A percentile compares a stretch with the other conserved stretches of the same genome.
phyloP scores from a whole-genome alignment of 2,113 vertebrate species.

The Phoxinus phoxinus region DNA sequence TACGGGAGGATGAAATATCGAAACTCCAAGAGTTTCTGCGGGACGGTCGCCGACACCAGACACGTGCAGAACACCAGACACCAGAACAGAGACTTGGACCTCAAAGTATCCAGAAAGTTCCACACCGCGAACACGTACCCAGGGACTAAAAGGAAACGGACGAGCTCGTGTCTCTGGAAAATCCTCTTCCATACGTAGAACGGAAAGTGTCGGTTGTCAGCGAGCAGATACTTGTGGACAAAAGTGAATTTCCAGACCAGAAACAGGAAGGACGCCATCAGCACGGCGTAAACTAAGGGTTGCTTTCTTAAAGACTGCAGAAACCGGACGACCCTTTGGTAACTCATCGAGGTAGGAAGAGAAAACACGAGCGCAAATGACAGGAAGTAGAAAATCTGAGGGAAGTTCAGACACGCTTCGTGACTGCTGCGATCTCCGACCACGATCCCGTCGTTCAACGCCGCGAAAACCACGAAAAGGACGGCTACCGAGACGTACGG shows the following conservation, averaged over 20 bases:
- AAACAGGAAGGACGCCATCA: constrained; percentile 72
- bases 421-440: constrained; percentile 91
- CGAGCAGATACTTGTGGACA: constrained; percentile 91
- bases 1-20: constrained; percentile 96
- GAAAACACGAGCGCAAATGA: constrained; percentile 89
- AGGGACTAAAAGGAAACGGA: constrained; percentile 86
- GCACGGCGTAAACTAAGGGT: constrained; percentile 75
- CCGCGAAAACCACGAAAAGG: constrained; percentile 81
- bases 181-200: constrained; percentile 95
- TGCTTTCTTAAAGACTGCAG: constrained; percentile 77
- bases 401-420: constrained; percentile 88
- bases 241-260: constrained; percentile 93
- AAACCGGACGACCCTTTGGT: constrained; percentile 79
- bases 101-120: constrained; percentile 88
- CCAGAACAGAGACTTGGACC: constrained; percentile 89
- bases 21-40: constrained; percentile 95
- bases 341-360: constrained; percentile 80
- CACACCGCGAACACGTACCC: constrained; percentile 89
- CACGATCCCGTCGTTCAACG: constrained; percentile 88
- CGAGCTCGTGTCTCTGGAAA: constrained; percentile 84
- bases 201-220: constrained; percentile 93
- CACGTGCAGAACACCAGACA: constrained; percentile 84
- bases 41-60: constrained; percentile 81
- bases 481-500: constrained; percentile 79
- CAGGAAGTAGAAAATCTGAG: constrained; percentile 94